Conservation (phyloP, 1,140 invertebrate genomes). For the Megathymus violae region DNA sequence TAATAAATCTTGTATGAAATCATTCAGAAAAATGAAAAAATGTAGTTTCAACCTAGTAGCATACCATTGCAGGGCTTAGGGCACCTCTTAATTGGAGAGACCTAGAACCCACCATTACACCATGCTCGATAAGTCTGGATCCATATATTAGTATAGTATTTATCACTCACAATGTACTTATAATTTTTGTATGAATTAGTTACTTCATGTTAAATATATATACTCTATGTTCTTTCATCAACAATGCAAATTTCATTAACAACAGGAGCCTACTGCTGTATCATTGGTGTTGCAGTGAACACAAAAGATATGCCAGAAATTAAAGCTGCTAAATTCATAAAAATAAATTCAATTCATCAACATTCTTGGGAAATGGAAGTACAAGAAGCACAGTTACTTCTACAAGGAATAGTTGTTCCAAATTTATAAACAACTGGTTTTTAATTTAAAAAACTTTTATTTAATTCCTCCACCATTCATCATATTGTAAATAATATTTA, state of each 20-base stretch:
- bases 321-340: constrained; percentile 53
- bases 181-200: not conserved
- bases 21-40: too few relatives aligned
- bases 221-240: too few relatives aligned
- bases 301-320: constrained; percentile 56
- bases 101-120: too few relatives aligned
- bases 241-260: not conserved
- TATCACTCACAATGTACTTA: too few relatives aligned
- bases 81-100: too few relatives aligned
- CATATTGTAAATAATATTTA: constrained; percentile 51
- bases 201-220: not conserved
- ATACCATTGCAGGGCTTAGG: too few relatives aligned
- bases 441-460: constrained; percentile 41
- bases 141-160: too few relatives aligned
- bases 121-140: too few relatives aligned
- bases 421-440: constrained; percentile 40
- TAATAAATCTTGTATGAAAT: too few relatives aligned
- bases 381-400: constrained; percentile 56
- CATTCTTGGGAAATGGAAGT: constrained; percentile 65
- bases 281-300: constrained; percentile 55
- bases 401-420: constrained; percentile 53
- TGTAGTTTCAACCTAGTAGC: too few relatives aligned
- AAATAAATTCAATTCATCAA: constrained; percentile 10
- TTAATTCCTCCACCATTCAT: constrained; percentile 62
- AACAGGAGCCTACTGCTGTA: constrained; percentile 61